A percentile compares a stretch with the other conserved stretches of the same genome.
phyloP scores from a whole-genome alignment of 1,140 invertebrate species.

The Sycobia sp. region DNA sequence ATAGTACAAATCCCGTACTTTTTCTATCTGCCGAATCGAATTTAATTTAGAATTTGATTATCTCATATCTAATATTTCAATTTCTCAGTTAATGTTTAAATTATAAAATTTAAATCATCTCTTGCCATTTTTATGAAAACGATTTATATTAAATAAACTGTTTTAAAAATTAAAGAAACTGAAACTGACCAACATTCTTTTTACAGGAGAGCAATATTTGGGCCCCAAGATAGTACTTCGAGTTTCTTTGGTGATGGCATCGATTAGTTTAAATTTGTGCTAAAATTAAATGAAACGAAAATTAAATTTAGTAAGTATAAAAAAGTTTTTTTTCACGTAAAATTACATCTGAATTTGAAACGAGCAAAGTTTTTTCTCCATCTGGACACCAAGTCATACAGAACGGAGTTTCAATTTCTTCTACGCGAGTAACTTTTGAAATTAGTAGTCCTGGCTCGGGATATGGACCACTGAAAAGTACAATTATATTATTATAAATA shows the following conservation, averaged over 20 bases:
- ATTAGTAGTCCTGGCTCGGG: slow-evolving; percentile 49
- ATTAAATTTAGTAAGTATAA: no score
- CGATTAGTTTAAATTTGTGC: slow-evolving; percentile 73
- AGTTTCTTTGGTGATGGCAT: slow-evolving; percentile 67
- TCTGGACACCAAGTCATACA: slow-evolving; percentile 58
- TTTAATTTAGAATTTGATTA: no score
- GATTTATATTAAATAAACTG: neutral
- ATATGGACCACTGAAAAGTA: slow-evolving; percentile 51
- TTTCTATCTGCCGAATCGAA: no score
- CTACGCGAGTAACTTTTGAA: slow-evolving; percentile 62
- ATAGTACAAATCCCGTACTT: slow-evolving; percentile 50
- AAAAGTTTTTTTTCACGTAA: no score
- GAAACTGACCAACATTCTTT: slow-evolving; percentile 60
- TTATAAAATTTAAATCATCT: no score
- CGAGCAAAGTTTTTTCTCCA: slow-evolving; percentile 49
- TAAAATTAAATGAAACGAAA: no score
- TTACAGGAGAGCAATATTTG: slow-evolving; percentile 66
- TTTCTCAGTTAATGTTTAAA: no score
- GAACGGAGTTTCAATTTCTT: slow-evolving; percentile 68
- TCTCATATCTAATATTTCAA: no score
- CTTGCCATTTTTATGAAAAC: no score
- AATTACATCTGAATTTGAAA: slow-evolving; percentile 61
- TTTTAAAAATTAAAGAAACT: neutral
- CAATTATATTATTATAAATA: no score
- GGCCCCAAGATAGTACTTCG: slow-evolving; percentile 70